Evolutionary conservation across 2,113 vertebrate genomes (phyloP).

Genomic region (chimpanzee (Pan troglodytes)): DNA sequence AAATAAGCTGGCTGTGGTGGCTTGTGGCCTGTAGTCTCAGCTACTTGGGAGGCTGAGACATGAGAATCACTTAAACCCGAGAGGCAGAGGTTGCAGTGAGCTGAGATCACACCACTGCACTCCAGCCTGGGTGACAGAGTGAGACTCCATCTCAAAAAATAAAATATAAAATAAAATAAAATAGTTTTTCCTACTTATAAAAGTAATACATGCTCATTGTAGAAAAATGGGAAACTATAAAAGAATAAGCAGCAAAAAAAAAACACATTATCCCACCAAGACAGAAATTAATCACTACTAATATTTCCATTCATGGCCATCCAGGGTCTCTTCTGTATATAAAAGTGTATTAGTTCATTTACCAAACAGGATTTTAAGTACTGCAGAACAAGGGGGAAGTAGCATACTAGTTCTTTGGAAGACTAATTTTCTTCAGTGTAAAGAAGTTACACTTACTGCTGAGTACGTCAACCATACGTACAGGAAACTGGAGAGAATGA

Average conservation of each 20-base stretch:
- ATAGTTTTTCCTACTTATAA: background rate
- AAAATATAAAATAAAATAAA: no score
- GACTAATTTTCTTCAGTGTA: background rate
- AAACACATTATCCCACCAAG: background rate
- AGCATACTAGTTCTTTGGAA: conserved; percentile 7
- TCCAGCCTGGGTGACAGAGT: no score
- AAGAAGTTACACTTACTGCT: background rate
- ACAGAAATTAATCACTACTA: conserved; percentile 25
- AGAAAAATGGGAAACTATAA: background rate
- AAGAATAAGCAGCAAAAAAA: background rate
- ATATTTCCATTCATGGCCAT: background rate
- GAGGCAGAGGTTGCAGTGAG: no score
- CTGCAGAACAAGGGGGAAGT: background rate
- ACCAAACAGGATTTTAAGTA: conserved; percentile 24
- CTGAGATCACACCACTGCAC: no score
- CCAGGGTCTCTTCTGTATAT: background rate
- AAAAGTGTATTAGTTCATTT: background rate
- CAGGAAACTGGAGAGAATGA: background rate
- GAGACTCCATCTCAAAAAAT: no score
- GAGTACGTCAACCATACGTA: background rate
- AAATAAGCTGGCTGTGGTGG: no score
- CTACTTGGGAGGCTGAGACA: no score
- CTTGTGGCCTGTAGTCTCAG: no score
- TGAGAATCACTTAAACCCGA: no score
- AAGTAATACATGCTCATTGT: background rate